phyloP scores from a whole-genome alignment of 2,113 vertebrate species.

The Haemorhous mexicanus region DNA sequence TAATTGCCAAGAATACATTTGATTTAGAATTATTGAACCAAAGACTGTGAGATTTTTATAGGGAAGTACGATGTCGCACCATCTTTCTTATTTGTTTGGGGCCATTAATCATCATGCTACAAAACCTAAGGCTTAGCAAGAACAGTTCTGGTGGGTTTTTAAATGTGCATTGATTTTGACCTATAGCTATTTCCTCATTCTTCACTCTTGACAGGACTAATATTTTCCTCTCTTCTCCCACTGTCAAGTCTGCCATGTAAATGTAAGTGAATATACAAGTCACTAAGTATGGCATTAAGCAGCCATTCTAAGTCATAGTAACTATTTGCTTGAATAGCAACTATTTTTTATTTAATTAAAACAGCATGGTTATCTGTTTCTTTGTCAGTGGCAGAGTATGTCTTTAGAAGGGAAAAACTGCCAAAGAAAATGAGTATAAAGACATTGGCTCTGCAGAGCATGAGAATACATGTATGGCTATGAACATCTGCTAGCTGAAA shows the following conservation, averaged over 20 bases:
- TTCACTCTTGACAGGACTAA: not conserved
- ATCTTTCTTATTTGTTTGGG: not conserved
- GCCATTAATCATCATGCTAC: not conserved
- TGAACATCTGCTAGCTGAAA: not conserved
- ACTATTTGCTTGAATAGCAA: not conserved
- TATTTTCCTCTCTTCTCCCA: not conserved
- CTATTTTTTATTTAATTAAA: not conserved
- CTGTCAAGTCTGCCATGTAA: not conserved
- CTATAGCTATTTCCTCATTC: not conserved
- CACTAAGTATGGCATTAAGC: not conserved
- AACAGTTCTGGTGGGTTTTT: not conserved
- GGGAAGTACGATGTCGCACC: not conserved
- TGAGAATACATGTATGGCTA: not conserved
- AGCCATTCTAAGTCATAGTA: not conserved
- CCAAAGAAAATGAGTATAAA: not conserved
- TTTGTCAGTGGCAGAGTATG: not conserved
- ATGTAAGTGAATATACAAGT: not conserved
- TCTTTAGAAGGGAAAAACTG: not conserved
- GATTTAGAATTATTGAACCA: conserved; percentile 30
- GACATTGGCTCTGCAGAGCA: not conserved
- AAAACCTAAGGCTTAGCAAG: not conserved
- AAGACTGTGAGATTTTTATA: not conserved
- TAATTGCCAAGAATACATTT: conserved; percentile 32
- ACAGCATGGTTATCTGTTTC: not conserved
- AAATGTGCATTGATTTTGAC: not conserved